Base-by-base conservation (phyloP, 1,140 invertebrate species). In the Achatina immaculata region DNA sequence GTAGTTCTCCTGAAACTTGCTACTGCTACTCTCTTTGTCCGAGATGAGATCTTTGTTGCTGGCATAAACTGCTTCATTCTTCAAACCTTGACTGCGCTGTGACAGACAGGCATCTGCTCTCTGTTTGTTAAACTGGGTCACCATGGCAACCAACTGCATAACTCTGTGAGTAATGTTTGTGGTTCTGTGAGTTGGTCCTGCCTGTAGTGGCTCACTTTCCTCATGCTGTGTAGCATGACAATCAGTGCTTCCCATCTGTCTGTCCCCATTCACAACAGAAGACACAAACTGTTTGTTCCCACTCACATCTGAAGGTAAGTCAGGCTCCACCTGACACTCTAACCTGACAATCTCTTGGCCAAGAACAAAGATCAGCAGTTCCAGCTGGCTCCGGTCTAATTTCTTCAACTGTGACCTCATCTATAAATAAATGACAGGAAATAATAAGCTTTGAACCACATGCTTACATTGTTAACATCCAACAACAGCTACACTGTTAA, bases 321-420 rank as follows among this genome's bases (percentile, higher is more conserved):
- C 48, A 34, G 58, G 31, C 16, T 62, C n/a, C 58, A 62, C 4
- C 31, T 51, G 2, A 31, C n/a, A 43, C 24, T 73, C 71, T 34
- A 73, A 73, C 48, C 43, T 73, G 40, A n/a, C 21, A 48, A 73
- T 51, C 19, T 73, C 43, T 43, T 45, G 38, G 28, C 71, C 34
- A 11, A 73, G 42, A n/a, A 51, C 43, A 73, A 42, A 73, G 34
- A 73, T 43, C 31, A 73, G 42, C 28, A 34, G n/a, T 31, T 73
- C 71, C 43, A 73, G 21, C 71, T 73, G 71, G 14, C 36, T 73
- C 2, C 71, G 71, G 21, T 34, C 31, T 31, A 73, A 28, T 6
- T 14, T 34, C n/a, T 40, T 21, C 9, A 73, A 43, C 71, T 73
- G 16, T 43, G 43, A 34, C 43, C 34, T 73, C 9, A 73, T 73